These are phyloP conservation scores for Ericerus pela DNA, from an alignment of 1,140 invertebrate species.

Conservation along the genomic window DNA sequence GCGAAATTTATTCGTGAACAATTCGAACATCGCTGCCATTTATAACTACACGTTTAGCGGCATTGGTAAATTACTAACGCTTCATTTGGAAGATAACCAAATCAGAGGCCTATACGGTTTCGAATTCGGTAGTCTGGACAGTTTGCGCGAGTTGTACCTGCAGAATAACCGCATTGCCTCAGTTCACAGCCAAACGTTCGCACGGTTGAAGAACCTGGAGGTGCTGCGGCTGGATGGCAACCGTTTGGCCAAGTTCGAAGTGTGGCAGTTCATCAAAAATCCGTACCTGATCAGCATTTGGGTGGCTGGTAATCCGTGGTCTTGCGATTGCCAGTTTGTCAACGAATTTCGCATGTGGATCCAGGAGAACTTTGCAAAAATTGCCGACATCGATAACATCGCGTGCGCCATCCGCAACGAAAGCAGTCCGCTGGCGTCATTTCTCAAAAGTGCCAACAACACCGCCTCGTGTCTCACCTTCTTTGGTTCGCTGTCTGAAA, in stretches of 20 bases:
- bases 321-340: constrained; percentile 72
- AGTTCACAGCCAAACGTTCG: constrained; percentile 72
- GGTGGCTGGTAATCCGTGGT: constrained; percentile 74
- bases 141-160: constrained; percentile 66
- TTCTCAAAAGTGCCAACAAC: constrained; percentile 49
- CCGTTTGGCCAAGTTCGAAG: constrained; percentile 58
- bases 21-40: constrained; percentile 66
- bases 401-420: constrained; percentile 25
- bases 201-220: constrained; percentile 60
- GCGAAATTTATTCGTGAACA: constrained; percentile 71
- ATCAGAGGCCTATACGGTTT: constrained; percentile 63
- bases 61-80: constrained; percentile 51
- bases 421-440: constrained; percentile 37
- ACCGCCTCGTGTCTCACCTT: constrained; percentile 44
- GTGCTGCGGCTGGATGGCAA: constrained; percentile 74
- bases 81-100: constrained; percentile 74
- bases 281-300: constrained; percentile 62
- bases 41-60: constrained; percentile 84
- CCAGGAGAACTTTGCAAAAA: constrained; percentile 48
- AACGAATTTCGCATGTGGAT: constrained; percentile 62
- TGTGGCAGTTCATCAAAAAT: constrained; percentile 55
- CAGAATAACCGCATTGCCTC: constrained; percentile 71
- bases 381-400: constrained; percentile 29
- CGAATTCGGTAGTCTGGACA: constrained; percentile 67
- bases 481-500: constrained; percentile 41